Evolutionary conservation across 1,140 invertebrate species (phyloP).

Genomic region (Stratiolaelaps scimitus): DNA sequence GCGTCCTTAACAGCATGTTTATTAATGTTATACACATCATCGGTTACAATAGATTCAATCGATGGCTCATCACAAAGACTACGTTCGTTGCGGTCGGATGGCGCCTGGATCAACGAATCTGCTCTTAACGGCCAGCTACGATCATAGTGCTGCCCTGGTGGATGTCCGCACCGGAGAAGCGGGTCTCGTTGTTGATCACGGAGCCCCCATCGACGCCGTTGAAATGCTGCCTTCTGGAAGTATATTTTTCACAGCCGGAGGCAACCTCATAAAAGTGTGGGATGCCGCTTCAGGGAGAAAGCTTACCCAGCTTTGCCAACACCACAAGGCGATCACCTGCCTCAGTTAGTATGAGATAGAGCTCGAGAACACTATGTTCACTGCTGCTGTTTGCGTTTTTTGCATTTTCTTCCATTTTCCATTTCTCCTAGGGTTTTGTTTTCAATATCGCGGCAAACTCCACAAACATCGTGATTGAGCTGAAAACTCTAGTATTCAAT

Average conservation of each 20-base stretch:
- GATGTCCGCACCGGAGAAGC: conserved; percentile 58
- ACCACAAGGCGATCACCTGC: conserved; percentile 87
- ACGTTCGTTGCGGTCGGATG: conserved; percentile 39
- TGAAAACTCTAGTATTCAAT: no score
- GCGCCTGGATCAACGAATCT: conserved; percentile 32
- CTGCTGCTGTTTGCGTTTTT: no score
- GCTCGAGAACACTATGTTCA: no score
- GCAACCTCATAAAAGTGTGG: conserved; percentile 83
- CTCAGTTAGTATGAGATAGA: conserved; percentile 42
- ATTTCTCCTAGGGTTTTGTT: no score
- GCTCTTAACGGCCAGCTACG: conserved; percentile 63
- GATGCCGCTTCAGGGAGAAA: conserved; percentile 72
- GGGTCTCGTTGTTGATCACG: conserved; percentile 67
- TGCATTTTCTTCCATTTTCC: no score
- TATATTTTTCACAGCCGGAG: conserved; percentile 79
- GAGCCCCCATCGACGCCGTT: conserved; percentile 74
- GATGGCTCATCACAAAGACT: conserved; percentile 38
- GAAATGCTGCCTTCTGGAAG: conserved; percentile 76
- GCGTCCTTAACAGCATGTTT: no score
- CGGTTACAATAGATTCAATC: conserved; percentile 30
- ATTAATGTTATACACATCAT: background rate
- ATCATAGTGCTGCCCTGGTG: conserved; percentile 75
- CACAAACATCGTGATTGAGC: no score
- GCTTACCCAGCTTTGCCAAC: conserved; percentile 60
- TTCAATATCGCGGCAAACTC: no score